A percentile compares a stretch with the other conserved stretches of the same genome.
phyloP scores from a whole-genome alignment of 2,797 vertebrate species.

The Pseudocheirus occidentalis region DNA sequence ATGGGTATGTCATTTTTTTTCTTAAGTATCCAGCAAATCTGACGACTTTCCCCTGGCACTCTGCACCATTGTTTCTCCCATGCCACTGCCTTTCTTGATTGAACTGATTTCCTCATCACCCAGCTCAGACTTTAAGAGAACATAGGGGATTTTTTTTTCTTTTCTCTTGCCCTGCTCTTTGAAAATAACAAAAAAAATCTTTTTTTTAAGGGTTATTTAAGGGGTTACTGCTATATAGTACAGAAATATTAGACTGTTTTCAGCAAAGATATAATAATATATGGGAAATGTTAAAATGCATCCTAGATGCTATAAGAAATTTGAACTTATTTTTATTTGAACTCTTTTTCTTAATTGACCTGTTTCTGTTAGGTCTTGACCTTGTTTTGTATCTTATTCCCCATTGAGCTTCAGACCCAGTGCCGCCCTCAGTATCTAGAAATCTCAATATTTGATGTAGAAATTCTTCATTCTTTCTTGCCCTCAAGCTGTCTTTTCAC shows the following conservation, averaged over 20 bases:
- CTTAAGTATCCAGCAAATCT: background rate
- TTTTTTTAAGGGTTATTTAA: no score
- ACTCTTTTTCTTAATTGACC: background rate
- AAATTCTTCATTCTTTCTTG: background rate
- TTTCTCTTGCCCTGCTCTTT: background rate
- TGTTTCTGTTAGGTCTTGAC: background rate
- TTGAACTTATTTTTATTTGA: background rate
- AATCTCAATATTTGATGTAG: background rate
- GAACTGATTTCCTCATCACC: background rate
- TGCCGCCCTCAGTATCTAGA: background rate
- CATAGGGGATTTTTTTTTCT: background rate
- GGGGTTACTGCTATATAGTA: background rate
- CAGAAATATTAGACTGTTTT: background rate
- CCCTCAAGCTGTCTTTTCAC: background rate
- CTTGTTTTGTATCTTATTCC: background rate
- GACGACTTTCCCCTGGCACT: background rate
- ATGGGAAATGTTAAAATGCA: background rate
- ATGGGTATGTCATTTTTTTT: background rate
- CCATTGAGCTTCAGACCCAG: background rate
- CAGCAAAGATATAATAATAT: background rate
- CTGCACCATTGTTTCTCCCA: background rate
- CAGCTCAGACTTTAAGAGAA: background rate
- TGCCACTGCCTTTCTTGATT: background rate
- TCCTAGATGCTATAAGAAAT: background rate
- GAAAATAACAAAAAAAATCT: background rate